Conservation (phyloP, 2,888 invertebrate species). For the Linyphia triangularis region DNA sequence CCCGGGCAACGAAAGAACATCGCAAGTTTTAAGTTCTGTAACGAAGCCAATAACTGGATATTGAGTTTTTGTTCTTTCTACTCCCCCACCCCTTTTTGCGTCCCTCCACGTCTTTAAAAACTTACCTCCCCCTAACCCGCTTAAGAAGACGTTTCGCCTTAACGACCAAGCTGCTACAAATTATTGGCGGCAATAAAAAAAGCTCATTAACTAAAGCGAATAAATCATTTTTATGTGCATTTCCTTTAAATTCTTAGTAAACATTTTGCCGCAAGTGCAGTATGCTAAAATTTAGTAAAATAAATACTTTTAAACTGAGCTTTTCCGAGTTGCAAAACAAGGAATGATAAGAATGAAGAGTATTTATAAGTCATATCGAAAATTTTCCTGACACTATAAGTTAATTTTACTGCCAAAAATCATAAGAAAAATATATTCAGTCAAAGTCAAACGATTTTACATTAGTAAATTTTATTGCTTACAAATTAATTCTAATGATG, state of each 20-base stretch:
- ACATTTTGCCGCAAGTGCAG: neutral
- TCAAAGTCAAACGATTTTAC: too few species aligned
- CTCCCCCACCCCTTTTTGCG: neutral
- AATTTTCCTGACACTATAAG: too few species aligned
- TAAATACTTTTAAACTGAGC: neutral
- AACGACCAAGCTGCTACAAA: slow-evolving; percentile 42
- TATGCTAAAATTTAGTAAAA: neutral
- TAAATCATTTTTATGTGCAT: slow-evolving; percentile 59
- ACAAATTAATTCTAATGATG: too few species aligned
- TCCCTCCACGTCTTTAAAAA: slow-evolving; percentile 35
- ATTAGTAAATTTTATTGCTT: too few species aligned
- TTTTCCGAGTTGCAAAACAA: neutral
- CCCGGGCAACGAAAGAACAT: slow-evolving; percentile 36
- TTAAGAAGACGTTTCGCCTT: slow-evolving; percentile 26
- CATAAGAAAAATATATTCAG: too few species aligned
- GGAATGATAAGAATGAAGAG: too few species aligned
- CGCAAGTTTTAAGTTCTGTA: slow-evolving; percentile 67
- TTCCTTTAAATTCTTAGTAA: slow-evolving; percentile 12
- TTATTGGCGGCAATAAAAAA: slow-evolving; percentile 58
- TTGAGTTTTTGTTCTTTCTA: slow-evolving; percentile 64
- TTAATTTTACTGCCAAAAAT: too few species aligned
- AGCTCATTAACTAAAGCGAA: slow-evolving; percentile 46
- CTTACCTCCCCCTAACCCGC: neutral
- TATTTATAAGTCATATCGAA: too few species aligned
- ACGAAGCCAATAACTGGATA: slow-evolving; percentile 72